phyloP scores from a whole-genome alignment of 2,888 invertebrate species.

The Rhopalosiphum nymphaeae region DNA sequence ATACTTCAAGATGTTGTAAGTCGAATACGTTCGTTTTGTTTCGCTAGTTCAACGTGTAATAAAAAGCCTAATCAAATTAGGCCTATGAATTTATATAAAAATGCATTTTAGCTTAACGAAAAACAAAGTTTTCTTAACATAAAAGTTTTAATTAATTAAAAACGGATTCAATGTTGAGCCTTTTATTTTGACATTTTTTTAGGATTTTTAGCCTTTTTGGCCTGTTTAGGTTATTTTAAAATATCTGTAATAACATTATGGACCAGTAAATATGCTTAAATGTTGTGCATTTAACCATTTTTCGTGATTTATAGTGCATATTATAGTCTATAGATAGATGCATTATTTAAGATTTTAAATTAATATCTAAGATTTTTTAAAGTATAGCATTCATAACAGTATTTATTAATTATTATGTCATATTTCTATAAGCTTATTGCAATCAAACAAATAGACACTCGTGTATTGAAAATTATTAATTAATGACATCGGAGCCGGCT shows the following conservation, averaged over 20 bases:
- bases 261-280: no score
- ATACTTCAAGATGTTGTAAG: constrained; percentile 72
- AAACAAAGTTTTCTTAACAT: neutral
- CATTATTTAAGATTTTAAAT: neutral
- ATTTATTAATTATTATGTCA: neutral
- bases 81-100: neutral
- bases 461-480: neutral
- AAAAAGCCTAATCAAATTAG: no score
- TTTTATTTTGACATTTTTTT: neutral
- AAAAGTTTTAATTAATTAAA: neutral
- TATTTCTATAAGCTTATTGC: neutral
- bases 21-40: neutral
- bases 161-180: neutral
- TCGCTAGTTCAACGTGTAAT: neutral
- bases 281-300: neutral
- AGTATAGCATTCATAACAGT: neutral
- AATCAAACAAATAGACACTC: neutral
- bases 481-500: neutral
- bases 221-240: no score
- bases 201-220: neutral
- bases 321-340: neutral
- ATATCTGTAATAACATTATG: no score
- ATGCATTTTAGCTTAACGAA: neutral
- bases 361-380: neutral
- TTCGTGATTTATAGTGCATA: neutral